Evolutionary conservation across 1,140 invertebrate species (phyloP).

Genomic region (Gryon sp.): DNA sequence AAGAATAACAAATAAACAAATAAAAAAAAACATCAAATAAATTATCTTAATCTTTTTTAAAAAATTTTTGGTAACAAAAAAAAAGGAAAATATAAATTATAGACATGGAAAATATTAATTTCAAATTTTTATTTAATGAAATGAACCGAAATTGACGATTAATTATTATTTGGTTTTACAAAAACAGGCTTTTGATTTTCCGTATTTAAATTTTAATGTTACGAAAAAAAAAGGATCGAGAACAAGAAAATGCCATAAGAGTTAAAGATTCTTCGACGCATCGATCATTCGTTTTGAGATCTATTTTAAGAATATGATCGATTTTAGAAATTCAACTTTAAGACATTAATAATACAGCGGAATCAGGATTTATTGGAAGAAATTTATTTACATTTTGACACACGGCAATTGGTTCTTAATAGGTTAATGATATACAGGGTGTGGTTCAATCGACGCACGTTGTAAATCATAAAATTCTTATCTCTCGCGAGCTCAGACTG

Average conservation of each 20-base stretch:
- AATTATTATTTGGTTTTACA: too few species aligned
- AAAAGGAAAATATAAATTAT: too few species aligned
- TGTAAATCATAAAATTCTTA: constrained; percentile 64
- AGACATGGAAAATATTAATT: too few species aligned
- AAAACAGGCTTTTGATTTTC: too few species aligned
- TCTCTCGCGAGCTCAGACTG: constrained; percentile 20
- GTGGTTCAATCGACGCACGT: constrained; percentile 59
- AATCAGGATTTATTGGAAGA: constrained; percentile 55
- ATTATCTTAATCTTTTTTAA: too few species aligned
- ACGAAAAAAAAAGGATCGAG: too few species aligned
- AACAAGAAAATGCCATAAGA: constrained; percentile 1
- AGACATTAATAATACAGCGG: constrained; percentile 33
- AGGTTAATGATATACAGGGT: constrained; percentile 63
- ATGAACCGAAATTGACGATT: too few species aligned
- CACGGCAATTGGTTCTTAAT: constrained; percentile 54
- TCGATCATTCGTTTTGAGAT: constrained; percentile 22
- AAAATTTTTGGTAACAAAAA: too few species aligned
- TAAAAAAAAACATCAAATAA: too few species aligned
- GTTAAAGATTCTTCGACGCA: constrained; percentile 11
- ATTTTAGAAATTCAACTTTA: constrained; percentile 44
- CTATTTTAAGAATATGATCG: constrained; percentile 34
- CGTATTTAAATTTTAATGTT: too few species aligned
- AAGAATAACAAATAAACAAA: too few species aligned
- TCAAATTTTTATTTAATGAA: too few species aligned
- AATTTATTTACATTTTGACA: constrained; percentile 62